Conservation (phyloP, 2,888 invertebrate genomes). For the Campopleginae sp. region DNA sequence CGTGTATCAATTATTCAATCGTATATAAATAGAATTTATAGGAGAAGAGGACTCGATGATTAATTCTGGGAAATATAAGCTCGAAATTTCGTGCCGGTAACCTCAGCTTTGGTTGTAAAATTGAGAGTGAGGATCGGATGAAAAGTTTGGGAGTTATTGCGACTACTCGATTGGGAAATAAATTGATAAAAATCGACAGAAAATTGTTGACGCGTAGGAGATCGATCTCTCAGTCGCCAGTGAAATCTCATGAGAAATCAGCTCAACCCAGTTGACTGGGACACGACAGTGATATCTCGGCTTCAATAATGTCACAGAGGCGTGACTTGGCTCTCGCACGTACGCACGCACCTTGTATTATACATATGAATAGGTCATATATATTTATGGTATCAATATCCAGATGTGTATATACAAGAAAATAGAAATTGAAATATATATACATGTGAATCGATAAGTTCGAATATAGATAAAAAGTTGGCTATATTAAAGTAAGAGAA, state of each 20-base stretch:
- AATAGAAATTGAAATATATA: not conserved
- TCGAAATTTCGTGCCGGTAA: too few relatives aligned
- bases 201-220: not conserved
- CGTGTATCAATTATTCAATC: not conserved
- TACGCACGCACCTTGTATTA: not conserved
- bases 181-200: not conserved
- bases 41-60: not conserved
- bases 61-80: too few relatives aligned
- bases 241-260: slow-evolving; percentile 56
- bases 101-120: too few relatives aligned
- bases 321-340: slow-evolving; percentile 38
- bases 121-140: not conserved
- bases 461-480: slow-evolving; percentile 23
- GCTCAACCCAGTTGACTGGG: slow-evolving; percentile 39
- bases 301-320: slow-evolving; percentile 38
- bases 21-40: not conserved
- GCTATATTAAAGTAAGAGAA: not conserved
- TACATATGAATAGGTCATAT: not conserved
- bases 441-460: not conserved
- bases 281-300: slow-evolving; percentile 34
- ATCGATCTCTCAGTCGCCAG: slow-evolving; percentile 23
- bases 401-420: not conserved
- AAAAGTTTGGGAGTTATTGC: not conserved
- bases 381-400: slow-evolving; percentile 34
- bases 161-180: not conserved